Conservation (phyloP, 2,888 invertebrate species). For the Chrysolina haemoptera region DNA sequence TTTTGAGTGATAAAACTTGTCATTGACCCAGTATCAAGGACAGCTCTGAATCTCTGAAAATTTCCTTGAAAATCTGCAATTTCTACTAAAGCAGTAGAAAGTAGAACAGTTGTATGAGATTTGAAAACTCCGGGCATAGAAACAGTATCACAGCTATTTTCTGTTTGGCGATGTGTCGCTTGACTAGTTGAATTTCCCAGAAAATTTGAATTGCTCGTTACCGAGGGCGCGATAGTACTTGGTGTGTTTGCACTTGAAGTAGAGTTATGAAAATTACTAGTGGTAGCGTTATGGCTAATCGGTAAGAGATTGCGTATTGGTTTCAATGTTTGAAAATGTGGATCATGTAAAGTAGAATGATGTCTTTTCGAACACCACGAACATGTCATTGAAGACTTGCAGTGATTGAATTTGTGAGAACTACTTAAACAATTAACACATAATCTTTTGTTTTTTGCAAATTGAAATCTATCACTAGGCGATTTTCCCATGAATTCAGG, state of each 20-base stretch:
- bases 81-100: neutral
- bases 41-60: neutral
- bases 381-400: slow-evolving; percentile 6
- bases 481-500: neutral
- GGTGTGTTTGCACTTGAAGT: neutral
- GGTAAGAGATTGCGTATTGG: neutral
- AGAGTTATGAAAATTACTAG: neutral
- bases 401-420: slow-evolving; percentile 1
- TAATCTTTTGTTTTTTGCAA: neutral
- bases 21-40: neutral
- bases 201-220: neutral
- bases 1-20: neutral
- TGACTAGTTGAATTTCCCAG: neutral
- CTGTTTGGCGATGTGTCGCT: neutral
- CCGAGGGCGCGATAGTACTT: neutral
- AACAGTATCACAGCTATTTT: neutral
- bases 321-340: neutral
- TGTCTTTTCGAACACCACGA: neutral
- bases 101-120: neutral
- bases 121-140: neutral
- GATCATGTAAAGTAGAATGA: neutral
- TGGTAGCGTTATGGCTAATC: neutral
- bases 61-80: neutral
- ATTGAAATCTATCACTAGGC: neutral
- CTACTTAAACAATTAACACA: slow-evolving; percentile 2